Conservation (phyloP, 1,140 invertebrate genomes). For the Lutraria rhynchaena region DNA sequence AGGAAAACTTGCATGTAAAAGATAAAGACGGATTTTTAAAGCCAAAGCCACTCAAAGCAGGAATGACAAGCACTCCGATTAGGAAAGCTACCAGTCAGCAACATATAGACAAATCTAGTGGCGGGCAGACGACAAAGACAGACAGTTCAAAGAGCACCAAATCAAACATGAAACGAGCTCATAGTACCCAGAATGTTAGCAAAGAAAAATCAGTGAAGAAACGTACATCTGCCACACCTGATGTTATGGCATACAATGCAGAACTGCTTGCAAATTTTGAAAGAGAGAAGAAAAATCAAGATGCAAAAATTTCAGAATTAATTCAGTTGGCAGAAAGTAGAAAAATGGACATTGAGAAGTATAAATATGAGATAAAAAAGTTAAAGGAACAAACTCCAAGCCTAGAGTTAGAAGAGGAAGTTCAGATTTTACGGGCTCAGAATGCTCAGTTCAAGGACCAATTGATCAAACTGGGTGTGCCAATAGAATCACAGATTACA, state of each 20-base stretch:
- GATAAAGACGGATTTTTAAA: constrained; percentile 68
- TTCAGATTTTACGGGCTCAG: constrained; percentile 76
- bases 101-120: constrained; percentile 74
- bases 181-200: constrained; percentile 80
- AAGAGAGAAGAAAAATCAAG: constrained; percentile 80
- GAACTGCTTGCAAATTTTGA: constrained; percentile 82
- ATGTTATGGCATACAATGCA: constrained; percentile 82
- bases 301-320: constrained; percentile 80
- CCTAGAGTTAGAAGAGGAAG: constrained; percentile 75
- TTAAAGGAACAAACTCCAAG: constrained; percentile 74
- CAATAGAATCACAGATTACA: constrained; percentile 78
- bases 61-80: constrained; percentile 67
- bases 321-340: constrained; percentile 79
- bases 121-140: constrained; percentile 10
- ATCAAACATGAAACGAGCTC: constrained; percentile 75
- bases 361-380: constrained; percentile 77
- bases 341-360: constrained; percentile 82
- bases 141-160: constrained; percentile 61
- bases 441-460: constrained; percentile 78
- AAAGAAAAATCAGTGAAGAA: constrained; percentile 76
- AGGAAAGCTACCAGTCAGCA: constrained; percentile 78
- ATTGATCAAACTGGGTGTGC: constrained; percentile 78
- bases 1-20: constrained; percentile 63
- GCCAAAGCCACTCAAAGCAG: constrained; percentile 63
- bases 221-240: constrained; percentile 78